Conservation (phyloP, 2,113 vertebrate genomes). For the Poicephalus meyeri region DNA sequence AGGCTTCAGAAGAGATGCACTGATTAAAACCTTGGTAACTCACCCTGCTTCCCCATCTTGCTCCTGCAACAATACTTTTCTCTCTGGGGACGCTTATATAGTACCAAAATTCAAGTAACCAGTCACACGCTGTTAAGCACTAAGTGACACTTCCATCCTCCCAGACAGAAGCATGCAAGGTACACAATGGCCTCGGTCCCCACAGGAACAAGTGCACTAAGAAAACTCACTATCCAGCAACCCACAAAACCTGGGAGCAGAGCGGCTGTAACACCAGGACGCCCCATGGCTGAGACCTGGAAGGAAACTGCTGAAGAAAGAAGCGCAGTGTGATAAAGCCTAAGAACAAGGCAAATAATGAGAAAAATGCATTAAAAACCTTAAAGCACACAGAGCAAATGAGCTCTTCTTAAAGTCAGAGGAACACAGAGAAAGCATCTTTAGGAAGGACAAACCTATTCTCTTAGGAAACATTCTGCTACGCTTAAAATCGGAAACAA, state of each 20-base stretch:
- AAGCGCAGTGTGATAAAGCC: neutral
- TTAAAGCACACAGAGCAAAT: neutral
- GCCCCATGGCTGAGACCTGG: neutral
- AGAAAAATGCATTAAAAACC: neutral
- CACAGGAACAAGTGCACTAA: accelerated
- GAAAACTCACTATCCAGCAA: neutral
- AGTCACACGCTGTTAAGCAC: neutral
- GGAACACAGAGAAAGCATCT: neutral
- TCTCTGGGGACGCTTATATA: neutral
- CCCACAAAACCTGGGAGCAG: neutral
- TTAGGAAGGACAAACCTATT: neutral
- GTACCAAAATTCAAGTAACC: neutral
- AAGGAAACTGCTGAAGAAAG: neutral
- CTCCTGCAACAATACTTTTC: neutral
- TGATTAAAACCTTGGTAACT: neutral
- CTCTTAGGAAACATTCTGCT: neutral
- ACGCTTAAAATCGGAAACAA: neutral
- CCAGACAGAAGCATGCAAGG: neutral
- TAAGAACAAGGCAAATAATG: neutral
- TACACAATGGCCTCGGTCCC: neutral
- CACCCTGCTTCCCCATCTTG: neutral
- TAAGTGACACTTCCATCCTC: neutral
- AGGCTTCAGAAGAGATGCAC: neutral
- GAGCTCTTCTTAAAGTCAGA: neutral
- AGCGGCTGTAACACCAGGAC: neutral